Percentiles rank a stretch among this genome's conserved stretches.
Evolutionary conservation across 2,113 vertebrate genomes (phyloP).

Genomic region (Tauraco erythrolophus): DNA sequence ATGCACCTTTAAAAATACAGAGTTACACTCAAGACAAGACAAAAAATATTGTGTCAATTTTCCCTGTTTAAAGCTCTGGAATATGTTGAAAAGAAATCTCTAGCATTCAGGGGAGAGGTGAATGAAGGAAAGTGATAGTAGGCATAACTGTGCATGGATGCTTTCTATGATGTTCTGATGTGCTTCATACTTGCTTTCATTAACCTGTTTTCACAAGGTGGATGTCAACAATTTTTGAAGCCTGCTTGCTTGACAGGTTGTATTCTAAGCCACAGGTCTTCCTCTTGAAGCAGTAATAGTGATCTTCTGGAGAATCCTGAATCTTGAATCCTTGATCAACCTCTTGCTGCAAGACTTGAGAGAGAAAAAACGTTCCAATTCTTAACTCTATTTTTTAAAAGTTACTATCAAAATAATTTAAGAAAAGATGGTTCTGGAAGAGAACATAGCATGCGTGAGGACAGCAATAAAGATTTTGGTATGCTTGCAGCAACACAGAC

Average conservation of each 20-base stretch:
- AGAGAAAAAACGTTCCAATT: background rate
- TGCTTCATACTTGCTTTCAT: constrained; percentile 39
- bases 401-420: background rate
- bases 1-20: background rate
- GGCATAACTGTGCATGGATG: constrained; percentile 62
- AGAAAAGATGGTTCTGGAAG: background rate
- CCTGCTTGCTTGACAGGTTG: constrained; percentile 62
- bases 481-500: background rate
- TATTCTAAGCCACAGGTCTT: constrained; percentile 68
- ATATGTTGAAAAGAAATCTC: background rate
- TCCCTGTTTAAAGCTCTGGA: background rate
- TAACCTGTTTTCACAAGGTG: constrained; percentile 50
- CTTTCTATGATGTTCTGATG: constrained; percentile 60
- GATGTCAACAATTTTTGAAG: constrained; percentile 60
- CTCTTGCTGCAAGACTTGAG: constrained; percentile 70
- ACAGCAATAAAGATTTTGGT: background rate
- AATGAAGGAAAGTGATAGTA: background rate
- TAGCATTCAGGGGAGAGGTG: background rate
- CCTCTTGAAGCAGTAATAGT: constrained; percentile 75
- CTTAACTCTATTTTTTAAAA: background rate
- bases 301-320: constrained; percentile 53
- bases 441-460: background rate
- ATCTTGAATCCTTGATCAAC: constrained; percentile 62
- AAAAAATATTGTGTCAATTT: background rate
- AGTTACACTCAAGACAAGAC: background rate